Percentiles rank a stretch among this genome's conserved stretches.
phyloP scores from a whole-genome alignment of 2,888 invertebrate genomes.

The Prenolepis imparis region DNA sequence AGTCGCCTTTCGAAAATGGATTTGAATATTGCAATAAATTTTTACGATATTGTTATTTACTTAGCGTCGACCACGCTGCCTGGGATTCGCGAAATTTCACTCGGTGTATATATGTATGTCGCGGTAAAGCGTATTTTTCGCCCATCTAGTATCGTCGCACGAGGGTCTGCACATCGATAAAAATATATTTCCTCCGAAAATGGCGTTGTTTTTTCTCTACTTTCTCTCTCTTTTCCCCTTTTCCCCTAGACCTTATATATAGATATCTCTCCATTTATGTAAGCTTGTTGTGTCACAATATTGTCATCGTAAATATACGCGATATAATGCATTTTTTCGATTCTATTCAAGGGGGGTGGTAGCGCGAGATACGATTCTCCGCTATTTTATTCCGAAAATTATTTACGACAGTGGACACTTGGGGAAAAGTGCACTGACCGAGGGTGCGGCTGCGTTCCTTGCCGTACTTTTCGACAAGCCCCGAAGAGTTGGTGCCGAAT shows the following conservation, averaged over 20 bases:
- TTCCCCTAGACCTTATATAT: neutral
- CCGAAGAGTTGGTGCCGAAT: neutral
- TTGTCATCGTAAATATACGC: slow-evolving; percentile 27
- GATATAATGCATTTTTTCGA: slow-evolving; percentile 37
- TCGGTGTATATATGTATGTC: slow-evolving; percentile 28
- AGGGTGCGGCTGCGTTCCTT: neutral
- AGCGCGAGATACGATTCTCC: too few relatives aligned
- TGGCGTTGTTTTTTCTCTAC: neutral
- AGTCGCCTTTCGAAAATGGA: slow-evolving; percentile 45
- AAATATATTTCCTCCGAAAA: slow-evolving; percentile 47
- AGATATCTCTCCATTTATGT: neutral
- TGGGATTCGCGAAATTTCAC: slow-evolving; percentile 29
- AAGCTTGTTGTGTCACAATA: slow-evolving; percentile 10
- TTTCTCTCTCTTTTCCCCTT: neutral
- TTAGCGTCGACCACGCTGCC: neutral
- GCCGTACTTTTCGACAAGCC: neutral
- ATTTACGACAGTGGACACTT: slow-evolving; percentile 13
- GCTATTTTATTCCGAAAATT: slow-evolving; percentile 20
- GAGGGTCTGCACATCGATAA: slow-evolving; percentile 17
- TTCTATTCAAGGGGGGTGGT: neutral
- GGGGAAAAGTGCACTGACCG: neutral
- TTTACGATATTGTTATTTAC: slow-evolving; percentile 63
- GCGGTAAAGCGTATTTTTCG: slow-evolving; percentile 37
- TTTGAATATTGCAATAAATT: slow-evolving; percentile 53
- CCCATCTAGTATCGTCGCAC: neutral